Evolutionary conservation across 2,113 vertebrate species (phyloP), one percentile per base, ranked within the genome.

Genomic region (Eurypyga helias): DNA sequence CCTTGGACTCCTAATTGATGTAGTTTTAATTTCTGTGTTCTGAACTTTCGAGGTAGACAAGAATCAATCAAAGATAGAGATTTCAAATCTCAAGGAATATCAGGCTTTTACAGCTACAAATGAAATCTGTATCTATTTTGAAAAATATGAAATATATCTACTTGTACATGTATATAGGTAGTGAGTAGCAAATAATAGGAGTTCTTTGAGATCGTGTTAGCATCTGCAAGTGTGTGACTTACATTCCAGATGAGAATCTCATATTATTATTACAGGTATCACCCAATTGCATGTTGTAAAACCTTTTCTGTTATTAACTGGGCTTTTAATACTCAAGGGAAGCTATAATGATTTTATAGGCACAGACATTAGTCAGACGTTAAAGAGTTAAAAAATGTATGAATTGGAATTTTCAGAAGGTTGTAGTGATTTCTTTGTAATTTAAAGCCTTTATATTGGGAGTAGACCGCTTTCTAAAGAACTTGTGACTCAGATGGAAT

Each of bases 121-220:
- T 28, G 0, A 72, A 51, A 41, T 31, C 5, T 9, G 41, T 6
- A 17, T 13, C 4, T 62, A 3, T 46, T 28, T 48, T 48, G 31
- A 1, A 3, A 64, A 64, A 57, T 36, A 28, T 43, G 1, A 46
- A 25, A n/a, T 57, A 1, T 1, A 2, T 62, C 3, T 38, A 1
- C 36, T 2, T 7, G 14, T 61, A 38, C 5, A 8, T 36, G 7
- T 16, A 2, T 26, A 6, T 31, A 55, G 17, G 5, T 31, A 71
- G 34, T 25, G 24, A 82, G 49, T 14, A 60, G 38, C 34, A 95
- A 70, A 73, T 61, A 81, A 15, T 6, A 23, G 13, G 10, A 83
- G 7, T 2, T 75, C 55, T 73, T 45, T 90, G 79, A 78, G 51
- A 8, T 64, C 18, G 6, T 79, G 31, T 77, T 80, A 55, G 4